Conservation (phyloP, 2,888 invertebrate species). For the Apodemia duryi region DNA sequence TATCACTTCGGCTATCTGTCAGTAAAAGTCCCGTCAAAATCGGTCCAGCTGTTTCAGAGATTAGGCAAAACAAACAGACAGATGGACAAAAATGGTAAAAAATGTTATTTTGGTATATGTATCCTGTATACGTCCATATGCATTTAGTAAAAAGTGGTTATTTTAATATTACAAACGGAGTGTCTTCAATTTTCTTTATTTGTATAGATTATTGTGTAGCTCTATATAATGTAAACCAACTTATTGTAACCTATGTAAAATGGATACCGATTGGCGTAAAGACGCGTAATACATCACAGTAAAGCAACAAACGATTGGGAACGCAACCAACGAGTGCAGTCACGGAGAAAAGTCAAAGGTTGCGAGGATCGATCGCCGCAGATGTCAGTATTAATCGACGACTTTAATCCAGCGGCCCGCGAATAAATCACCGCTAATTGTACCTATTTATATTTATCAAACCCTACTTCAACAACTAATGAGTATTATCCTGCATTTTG, state of each 20-base stretch:
- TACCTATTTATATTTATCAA: constrained; percentile 71
- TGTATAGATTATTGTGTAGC: too few species aligned
- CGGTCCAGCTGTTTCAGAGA: too few species aligned
- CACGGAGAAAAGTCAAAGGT: constrained; percentile 69
- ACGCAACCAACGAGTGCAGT: constrained; percentile 50
- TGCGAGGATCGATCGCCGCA: constrained; percentile 66
- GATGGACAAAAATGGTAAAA: too few species aligned
- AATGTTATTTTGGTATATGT: too few species aligned
- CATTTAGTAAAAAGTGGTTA: too few species aligned
- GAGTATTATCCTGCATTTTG: constrained; percentile 38
- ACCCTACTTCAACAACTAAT: constrained; percentile 42
- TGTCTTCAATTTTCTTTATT: too few species aligned
- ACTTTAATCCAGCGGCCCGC: constrained; percentile 64
- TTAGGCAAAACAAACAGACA: too few species aligned
- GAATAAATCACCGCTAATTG: constrained; percentile 69
- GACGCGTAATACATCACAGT: constrained; percentile 24
- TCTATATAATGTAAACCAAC: neutral
- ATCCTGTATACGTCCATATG: too few species aligned
- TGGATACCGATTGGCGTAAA: constrained; percentile 7
- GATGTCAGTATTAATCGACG: constrained; percentile 71
- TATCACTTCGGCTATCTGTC: too few species aligned
- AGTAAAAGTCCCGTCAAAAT: too few species aligned
- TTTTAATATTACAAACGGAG: too few species aligned
- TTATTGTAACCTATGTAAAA: neutral
- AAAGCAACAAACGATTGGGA: constrained; percentile 26